Evolutionary conservation across 2,888 invertebrate species (phyloP), one percentile per base, ranked within the genome.

Genomic region (Amblyjoppa proteus): DNA sequence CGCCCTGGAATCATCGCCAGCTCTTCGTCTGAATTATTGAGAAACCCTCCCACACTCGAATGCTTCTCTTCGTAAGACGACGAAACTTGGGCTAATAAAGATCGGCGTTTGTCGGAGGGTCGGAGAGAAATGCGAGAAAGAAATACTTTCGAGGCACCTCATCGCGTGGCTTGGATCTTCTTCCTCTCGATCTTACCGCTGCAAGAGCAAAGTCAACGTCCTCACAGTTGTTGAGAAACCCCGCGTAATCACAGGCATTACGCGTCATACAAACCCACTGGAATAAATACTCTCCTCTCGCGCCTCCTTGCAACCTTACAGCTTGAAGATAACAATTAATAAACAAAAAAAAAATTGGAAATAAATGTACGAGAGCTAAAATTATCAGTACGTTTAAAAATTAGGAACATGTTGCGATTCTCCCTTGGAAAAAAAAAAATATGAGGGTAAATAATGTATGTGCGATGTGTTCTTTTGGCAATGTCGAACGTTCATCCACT

Each of bases 221-320:
- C 71, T 56, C 73, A 28, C n/a, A 71, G 80, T 73, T 56, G 25
- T 73, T 53, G 56, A 73, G 58, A 68, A 75, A 81, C 69, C 28
- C 6, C 45, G 56, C 45, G 41, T 81, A 75, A 81, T 81, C 74
- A 81, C 74, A 16, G 81, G 69, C 81, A 81, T 81, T 74, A 74
- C 68, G 7, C 68, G 13, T 68, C 68, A 41, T 75, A 69, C 58
- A 49, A 81, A 45, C 20, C 45, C 58, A 68, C 56, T 81, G 66
- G 28, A 75, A 75, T 75, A 41, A 38, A 75, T 31, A 58, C 69
- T 58, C 68, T 34, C 45, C 16, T 51, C 58, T 58, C 58, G 56
- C 49, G 58, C 45, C 31, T 58, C 53, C 45, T 45, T 74, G 58
- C 34, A 75, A 75, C 61, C 41, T 16, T 25, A 25, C 20, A 13